These are phyloP conservation scores for Neuroterus valhalla DNA, from an alignment of 1,140 invertebrate species.

Conservation along the genomic window DNA sequence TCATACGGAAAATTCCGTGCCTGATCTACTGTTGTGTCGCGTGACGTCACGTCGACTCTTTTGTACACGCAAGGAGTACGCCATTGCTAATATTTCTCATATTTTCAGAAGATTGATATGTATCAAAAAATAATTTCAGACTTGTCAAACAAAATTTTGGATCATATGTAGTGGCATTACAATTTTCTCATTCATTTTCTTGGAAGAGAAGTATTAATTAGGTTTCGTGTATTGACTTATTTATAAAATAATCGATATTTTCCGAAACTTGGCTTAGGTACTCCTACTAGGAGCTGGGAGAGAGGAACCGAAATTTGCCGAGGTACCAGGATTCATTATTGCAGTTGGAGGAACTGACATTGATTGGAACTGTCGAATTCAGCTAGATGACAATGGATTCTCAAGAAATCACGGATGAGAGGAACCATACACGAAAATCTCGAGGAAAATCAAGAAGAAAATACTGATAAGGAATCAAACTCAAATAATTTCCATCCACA, in stretches of 20 bases:
- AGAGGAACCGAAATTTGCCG: constrained; percentile 66
- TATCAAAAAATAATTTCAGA: too few species aligned
- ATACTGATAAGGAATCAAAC: too few species aligned
- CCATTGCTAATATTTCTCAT: too few species aligned
- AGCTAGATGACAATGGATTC: constrained; percentile 60
- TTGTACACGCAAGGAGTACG: too few species aligned
- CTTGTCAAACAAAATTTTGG: too few species aligned
- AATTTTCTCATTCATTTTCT: constrained; percentile 2
- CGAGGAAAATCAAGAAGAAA: too few species aligned
- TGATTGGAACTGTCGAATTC: constrained; percentile 75
- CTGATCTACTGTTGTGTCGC: too few species aligned
- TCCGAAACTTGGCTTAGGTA: constrained; percentile 49
- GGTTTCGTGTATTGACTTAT: neutral
- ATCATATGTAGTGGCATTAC: too few species aligned
- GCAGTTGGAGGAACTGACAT: constrained; percentile 64
- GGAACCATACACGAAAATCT: too few species aligned
- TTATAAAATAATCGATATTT: neutral
- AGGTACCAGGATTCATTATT: constrained; percentile 62
- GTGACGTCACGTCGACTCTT: too few species aligned
- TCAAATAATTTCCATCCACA: constrained; percentile 7
- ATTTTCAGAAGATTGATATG: too few species aligned
- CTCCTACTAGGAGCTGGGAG: constrained; percentile 67
- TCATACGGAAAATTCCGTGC: too few species aligned
- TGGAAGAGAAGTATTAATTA: neutral
- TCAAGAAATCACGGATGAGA: constrained; percentile 28